These are phyloP conservation scores for Thereva unica DNA, from an alignment of 2,888 invertebrate species.

Conservation along the genomic window DNA sequence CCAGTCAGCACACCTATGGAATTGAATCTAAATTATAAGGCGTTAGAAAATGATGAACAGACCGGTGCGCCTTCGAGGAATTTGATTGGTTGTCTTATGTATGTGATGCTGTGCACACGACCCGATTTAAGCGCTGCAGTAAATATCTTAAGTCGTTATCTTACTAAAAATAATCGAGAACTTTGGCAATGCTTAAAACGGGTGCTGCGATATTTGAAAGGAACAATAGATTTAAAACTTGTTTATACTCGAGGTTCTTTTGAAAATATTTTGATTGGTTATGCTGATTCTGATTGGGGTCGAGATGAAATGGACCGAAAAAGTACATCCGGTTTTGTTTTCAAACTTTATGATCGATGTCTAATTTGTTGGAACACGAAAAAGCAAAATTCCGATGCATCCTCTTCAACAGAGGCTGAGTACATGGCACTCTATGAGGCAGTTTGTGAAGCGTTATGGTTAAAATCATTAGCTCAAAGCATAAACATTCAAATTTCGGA, in stretches of 20 bases:
- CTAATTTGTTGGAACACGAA: constrained; percentile 36
- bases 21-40: constrained; percentile 43
- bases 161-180: constrained; percentile 39
- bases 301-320: constrained; percentile 33
- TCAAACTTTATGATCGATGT: constrained; percentile 37
- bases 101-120: constrained; percentile 41
- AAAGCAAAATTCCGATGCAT: constrained; percentile 31
- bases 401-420: constrained; percentile 22
- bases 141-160: constrained; percentile 34
- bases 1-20: constrained; percentile 43
- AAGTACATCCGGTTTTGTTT: constrained; percentile 40
- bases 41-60: constrained; percentile 43
- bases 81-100: constrained; percentile 36
- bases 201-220: constrained; percentile 18
- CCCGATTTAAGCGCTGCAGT: constrained; percentile 39
- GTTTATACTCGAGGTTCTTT: constrained; percentile 25
- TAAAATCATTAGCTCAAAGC: constrained; percentile 27
- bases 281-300: constrained; percentile 37
- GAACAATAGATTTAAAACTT: constrained; percentile 30
- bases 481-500: constrained; percentile 11
- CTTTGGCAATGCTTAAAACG: constrained; percentile 38
- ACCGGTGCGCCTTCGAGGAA: constrained; percentile 43
- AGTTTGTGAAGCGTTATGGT: constrained; percentile 27
- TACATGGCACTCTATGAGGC: constrained; percentile 32
- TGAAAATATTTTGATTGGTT: constrained; percentile 30